Conservation (phyloP, 1,140 invertebrate genomes). For the Aphidius gifuensis region DNA sequence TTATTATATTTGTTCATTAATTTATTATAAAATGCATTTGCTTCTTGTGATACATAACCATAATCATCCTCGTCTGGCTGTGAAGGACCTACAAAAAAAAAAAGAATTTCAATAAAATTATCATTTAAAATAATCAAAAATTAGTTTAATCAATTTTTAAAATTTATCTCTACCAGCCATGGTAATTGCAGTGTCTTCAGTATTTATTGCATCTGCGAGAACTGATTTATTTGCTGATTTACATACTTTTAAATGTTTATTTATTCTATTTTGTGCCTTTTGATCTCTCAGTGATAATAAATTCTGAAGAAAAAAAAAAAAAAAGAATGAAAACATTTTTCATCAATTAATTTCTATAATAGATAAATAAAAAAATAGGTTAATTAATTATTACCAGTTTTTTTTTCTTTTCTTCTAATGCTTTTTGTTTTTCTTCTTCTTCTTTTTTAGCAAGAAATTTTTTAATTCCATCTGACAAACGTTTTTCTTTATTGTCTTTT, state of each 20-base stretch:
- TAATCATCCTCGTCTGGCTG: constrained; percentile 89
- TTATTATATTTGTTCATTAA: constrained; percentile 80
- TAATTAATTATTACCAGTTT: constrained; percentile 50
- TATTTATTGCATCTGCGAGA: constrained; percentile 75
- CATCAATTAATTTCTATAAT: background rate
- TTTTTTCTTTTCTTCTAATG: constrained; percentile 64
- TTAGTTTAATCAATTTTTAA: background rate
- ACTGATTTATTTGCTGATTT: constrained; percentile 87
- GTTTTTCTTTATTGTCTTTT: constrained; percentile 68
- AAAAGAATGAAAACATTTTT: background rate
- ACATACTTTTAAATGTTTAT: constrained; percentile 71
- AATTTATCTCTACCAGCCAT: constrained; percentile 52
- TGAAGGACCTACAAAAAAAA: constrained; percentile 56
- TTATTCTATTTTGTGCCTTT: constrained; percentile 67
- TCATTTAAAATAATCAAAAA: background rate
- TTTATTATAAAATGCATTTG: constrained; percentile 75
- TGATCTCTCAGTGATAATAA: constrained; percentile 72
- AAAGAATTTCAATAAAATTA: background rate
- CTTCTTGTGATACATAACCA: constrained; percentile 80
- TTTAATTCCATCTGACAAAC: constrained; percentile 72
- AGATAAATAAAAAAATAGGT: background rate
- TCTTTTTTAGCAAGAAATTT: constrained; percentile 80
- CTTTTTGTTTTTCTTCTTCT: constrained; percentile 70
- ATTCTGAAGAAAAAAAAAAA: constrained; percentile 48
- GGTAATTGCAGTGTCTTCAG: constrained; percentile 72